These are phyloP conservation scores for Hoplostethus atlanticus DNA, from an alignment of 2,797 vertebrate genomes.

Conservation along the genomic window DNA sequence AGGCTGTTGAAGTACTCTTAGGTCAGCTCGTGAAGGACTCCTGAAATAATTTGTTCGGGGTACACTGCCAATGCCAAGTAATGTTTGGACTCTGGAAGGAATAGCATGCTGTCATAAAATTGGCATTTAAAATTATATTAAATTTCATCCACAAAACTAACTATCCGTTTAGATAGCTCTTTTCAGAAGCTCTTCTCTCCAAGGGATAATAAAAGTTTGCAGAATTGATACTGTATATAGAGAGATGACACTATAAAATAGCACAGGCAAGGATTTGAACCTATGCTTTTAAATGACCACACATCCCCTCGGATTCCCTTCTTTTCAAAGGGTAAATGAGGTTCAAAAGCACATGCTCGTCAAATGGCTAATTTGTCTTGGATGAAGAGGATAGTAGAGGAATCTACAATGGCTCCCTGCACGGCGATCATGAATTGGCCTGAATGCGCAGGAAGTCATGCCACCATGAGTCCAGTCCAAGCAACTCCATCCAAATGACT, in stretches of 20 bases:
- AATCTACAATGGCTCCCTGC: slow-evolving; percentile 68
- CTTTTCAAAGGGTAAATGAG: slow-evolving; percentile 62
- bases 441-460: slow-evolving; percentile 77
- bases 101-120: neutral
- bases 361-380: slow-evolving; percentile 67
- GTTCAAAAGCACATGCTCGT: slow-evolving; percentile 59
- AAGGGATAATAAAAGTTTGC: neutral
- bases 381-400: slow-evolving; percentile 58
- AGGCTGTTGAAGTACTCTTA: slow-evolving; percentile 22
- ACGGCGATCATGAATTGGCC: slow-evolving; percentile 71
- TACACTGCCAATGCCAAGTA: neutral
- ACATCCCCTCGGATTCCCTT: slow-evolving; percentile 8
- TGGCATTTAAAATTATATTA: slow-evolving; percentile 1
- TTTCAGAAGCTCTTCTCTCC: slow-evolving; percentile 2
- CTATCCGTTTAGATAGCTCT: slow-evolving; percentile 3
- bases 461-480: slow-evolving; percentile 77
- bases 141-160: slow-evolving; percentile 12
- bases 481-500: slow-evolving; percentile 80
- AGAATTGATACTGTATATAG: neutral
- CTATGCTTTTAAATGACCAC: slow-evolving; percentile 27
- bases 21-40: slow-evolving; percentile 29
- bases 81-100: slow-evolving; percentile 1
- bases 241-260: neutral
- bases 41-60: slow-evolving; percentile 25
- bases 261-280: slow-evolving; percentile 12